Evolutionary conservation across 2,113 vertebrate genomes (phyloP).

Genomic region (Nycticebus coucang): DNA sequence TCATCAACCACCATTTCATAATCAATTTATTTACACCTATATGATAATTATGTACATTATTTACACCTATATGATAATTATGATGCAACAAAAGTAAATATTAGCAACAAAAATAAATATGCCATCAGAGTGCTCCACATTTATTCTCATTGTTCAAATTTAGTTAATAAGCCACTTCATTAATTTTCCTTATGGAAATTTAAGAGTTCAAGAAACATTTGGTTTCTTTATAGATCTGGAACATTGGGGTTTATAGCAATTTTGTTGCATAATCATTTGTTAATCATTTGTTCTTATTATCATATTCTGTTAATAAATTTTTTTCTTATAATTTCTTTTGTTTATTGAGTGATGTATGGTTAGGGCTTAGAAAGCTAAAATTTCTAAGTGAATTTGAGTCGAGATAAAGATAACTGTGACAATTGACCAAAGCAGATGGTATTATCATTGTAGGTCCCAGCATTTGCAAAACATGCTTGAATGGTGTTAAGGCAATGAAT

Average conservation of each 20-base stretch:
- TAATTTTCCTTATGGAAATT: not conserved
- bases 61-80: not conserved
- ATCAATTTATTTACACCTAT: not conserved
- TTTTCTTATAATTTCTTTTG: not conserved
- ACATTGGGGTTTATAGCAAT: not conserved
- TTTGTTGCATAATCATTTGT: not conserved
- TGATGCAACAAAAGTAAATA: not conserved
- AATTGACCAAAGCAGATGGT: not conserved
- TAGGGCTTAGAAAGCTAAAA: not conserved
- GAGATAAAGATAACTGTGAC: not conserved
- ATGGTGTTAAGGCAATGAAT: not conserved
- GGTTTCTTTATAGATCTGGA: not conserved
- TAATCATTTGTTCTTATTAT: not conserved
- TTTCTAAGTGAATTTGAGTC: not conserved
- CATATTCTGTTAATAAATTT: not conserved
- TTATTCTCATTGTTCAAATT: slow-evolving; percentile 1
- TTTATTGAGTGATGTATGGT: not conserved
- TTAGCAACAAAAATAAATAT: not conserved
- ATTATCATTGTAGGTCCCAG: not conserved
- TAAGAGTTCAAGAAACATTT: not conserved
- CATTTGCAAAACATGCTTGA: not conserved
- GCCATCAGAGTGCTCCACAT: not conserved
- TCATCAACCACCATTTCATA: not conserved
- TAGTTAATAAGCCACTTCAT: not conserved
- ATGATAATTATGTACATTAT: too few relatives aligned